Base-by-base conservation (phyloP, 2,797 vertebrate genomes). In the Coilia nasus region DNA sequence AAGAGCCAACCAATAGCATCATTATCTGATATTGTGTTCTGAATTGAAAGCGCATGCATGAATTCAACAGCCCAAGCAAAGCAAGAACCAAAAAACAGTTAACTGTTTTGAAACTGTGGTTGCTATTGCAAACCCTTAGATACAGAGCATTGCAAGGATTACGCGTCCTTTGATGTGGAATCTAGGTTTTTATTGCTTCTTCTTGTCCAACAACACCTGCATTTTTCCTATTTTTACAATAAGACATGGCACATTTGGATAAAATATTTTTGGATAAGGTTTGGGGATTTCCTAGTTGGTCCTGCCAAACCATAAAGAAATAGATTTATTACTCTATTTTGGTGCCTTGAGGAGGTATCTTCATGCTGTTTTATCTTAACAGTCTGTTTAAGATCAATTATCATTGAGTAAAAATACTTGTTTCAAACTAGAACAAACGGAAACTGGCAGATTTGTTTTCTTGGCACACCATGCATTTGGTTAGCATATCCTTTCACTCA, bases 391-490 rank as follows among this genome's bases (percentile, higher is more conserved):
- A 21, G 67, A 6, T 41, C 35, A 75, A 19, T 75, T 31, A 41
- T 35, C 28, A 31, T 75, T 75, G 17, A 75, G 31, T 75, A 41
- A 75, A 75, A 17, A 41, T 31, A 19, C 4, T 41, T 75, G 17
- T 75, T 75, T 75, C 71, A 78, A 78, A 44, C 35, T 78, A 15
- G 31, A 78, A 31, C 64, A 71, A 31, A 71, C 31, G 25, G 4
- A 78, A 41, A 44, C 6, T 21, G 7, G 17, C 35, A 21, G 71
- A 5, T 21, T 17, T 44, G 15, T 78, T 6, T 78, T 15, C 17
- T 78, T 78, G 71, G 71, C 35, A 78, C 2, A 44, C 19, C 71
- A 41, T 21, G 19, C 71, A 78, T 31, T 71, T 82, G 62, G 60
- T 21, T 57, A 64, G 9, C 14, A 81, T 59, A 56, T 82, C 35